phyloP scores from a whole-genome alignment of 2,888 invertebrate species.

The Creontiades dilutus region DNA sequence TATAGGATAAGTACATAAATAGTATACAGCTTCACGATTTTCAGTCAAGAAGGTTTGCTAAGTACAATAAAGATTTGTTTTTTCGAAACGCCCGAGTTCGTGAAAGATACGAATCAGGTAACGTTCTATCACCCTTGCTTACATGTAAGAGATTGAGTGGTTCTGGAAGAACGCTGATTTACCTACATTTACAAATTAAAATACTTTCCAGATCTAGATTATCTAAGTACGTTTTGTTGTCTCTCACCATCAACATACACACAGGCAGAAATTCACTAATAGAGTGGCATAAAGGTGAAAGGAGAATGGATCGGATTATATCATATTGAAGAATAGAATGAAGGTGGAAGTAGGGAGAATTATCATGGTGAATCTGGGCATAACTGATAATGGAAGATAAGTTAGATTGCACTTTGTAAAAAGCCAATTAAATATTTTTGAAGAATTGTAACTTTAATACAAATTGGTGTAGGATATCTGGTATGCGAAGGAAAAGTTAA shows the following conservation, averaged over 20 bases:
- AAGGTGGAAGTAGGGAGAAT: too few species aligned
- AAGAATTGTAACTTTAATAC: too few species aligned
- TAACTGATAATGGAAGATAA: too few species aligned
- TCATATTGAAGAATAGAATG: too few species aligned
- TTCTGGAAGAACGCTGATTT: conserved; percentile 2
- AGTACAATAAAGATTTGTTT: conserved; percentile 10
- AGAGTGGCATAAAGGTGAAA: neutral
- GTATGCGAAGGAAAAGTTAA: too few species aligned
- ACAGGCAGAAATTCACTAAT: neutral
- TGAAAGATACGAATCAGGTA: conserved; percentile 8
- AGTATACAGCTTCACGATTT: conserved; percentile 14
- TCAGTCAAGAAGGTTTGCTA: conserved; percentile 12
- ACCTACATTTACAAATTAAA: neutral
- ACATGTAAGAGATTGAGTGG: neutral
- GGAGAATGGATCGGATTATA: too few species aligned
- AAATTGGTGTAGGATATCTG: too few species aligned
- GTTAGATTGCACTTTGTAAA: too few species aligned
- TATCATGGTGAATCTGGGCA: too few species aligned
- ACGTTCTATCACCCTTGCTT: neutral
- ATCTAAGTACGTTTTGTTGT: neutral
- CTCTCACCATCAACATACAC: neutral
- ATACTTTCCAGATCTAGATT: conserved; percentile 6
- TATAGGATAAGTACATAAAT: conserved; percentile 5
- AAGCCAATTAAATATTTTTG: too few species aligned
- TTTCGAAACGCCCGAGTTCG: neutral